Conservation (phyloP, 2,888 invertebrate species). For the Campoplex nolae region DNA sequence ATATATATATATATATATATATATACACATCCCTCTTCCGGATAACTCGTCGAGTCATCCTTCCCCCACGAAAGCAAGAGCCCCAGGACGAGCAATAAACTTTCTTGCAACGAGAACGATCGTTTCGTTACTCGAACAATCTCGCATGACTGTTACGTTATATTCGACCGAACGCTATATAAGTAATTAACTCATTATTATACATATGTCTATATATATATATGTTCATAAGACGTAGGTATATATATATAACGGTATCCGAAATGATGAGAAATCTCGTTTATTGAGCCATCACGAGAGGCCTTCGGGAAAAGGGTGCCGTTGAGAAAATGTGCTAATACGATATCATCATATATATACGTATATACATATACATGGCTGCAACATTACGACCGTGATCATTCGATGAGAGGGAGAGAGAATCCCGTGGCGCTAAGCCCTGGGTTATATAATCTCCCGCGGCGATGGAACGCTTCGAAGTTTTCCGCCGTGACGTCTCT, state of each 20-base stretch:
- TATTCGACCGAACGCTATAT: constrained; percentile 22
- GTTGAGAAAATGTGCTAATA: constrained; percentile 26
- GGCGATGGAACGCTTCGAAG: constrained; percentile 36
- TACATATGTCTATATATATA: constrained; percentile 4
- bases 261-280: constrained; percentile 61
- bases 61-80: background rate
- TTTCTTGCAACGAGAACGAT: constrained; percentile 46
- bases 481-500: constrained; percentile 37
- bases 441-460: constrained; percentile 57
- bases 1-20: no score
- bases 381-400: constrained; percentile 49
- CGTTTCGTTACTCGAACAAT: constrained; percentile 41
- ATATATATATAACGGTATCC: background rate
- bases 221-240: constrained; percentile 1
- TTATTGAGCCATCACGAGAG: constrained; percentile 46
- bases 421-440: constrained; percentile 26
- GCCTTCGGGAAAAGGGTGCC: constrained; percentile 29
- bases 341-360: constrained; percentile 10
- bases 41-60: constrained; percentile 54
- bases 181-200: constrained; percentile 50
- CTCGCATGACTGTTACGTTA: constrained; percentile 20
- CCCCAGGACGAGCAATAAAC: constrained; percentile 58
- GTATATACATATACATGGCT: constrained; percentile 14
- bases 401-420: constrained; percentile 40
- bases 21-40: constrained; percentile 8